phyloP scores from a whole-genome alignment of 2,797 vertebrate genomes.

The Rhinatrema bivittatum region DNA sequence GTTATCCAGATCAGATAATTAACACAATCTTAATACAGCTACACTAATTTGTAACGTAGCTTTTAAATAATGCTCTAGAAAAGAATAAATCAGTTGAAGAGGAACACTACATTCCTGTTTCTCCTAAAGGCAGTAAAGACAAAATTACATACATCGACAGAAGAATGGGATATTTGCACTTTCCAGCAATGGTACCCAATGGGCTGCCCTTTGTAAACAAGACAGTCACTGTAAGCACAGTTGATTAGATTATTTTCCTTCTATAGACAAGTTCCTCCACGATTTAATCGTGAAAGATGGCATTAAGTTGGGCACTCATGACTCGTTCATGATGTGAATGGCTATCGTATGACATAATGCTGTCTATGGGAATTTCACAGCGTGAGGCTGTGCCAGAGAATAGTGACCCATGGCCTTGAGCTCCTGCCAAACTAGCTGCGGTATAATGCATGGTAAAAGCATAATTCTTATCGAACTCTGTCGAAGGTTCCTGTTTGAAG shows the following conservation, averaged over 20 bases:
- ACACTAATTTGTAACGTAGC: slow-evolving; percentile 47
- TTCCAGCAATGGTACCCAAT: slow-evolving; percentile 45
- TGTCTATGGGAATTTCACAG: slow-evolving; percentile 81
- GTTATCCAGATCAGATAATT: slow-evolving; percentile 66
- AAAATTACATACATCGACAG: slow-evolving; percentile 61
- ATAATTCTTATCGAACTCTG: slow-evolving; percentile 79
- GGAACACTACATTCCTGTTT: slow-evolving; percentile 48
- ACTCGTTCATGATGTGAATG: slow-evolving; percentile 85
- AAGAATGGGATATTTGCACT: slow-evolving; percentile 53
- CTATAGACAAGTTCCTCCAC: slow-evolving; percentile 14
- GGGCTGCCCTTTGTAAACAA: slow-evolving; percentile 50
- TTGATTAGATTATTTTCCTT: slow-evolving; percentile 29
- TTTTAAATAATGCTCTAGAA: slow-evolving; percentile 50
- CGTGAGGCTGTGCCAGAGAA: slow-evolving; percentile 67
- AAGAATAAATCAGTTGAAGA: slow-evolving; percentile 55
- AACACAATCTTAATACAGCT: slow-evolving; percentile 58
- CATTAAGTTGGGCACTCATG: slow-evolving; percentile 86
- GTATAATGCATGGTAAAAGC: slow-evolving; percentile 86
- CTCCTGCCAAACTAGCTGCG: slow-evolving; percentile 58
- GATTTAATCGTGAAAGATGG: slow-evolving; percentile 87
- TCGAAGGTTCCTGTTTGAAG: slow-evolving; percentile 83
- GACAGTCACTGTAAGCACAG: slow-evolving; percentile 35
- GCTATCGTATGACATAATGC: slow-evolving; percentile 80
- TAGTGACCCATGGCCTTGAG: slow-evolving; percentile 62
- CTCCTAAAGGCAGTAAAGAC: slow-evolving; percentile 62